Base-by-base conservation (phyloP, 2,113 vertebrate genomes). In the Lepus timidus region DNA sequence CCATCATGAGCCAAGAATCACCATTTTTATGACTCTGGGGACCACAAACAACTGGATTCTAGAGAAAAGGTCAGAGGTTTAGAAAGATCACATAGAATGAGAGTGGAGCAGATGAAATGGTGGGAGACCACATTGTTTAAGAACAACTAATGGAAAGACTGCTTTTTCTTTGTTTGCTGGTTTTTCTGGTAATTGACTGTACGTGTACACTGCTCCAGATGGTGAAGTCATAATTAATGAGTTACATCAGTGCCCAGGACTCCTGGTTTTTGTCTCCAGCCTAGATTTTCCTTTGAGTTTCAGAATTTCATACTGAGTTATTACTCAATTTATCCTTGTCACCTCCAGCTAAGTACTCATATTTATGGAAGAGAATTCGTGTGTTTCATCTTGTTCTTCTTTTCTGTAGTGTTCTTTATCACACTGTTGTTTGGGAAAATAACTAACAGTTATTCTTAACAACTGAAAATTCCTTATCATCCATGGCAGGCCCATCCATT, bases 241-340 rank as follows among this genome's bases (percentile, higher is more conserved):
- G 33, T 79, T 79, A 80, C 58, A 62, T 19, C 65, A 61, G 23
- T 55, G 17, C 55, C 33, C 36, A 33, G 11, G 27, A 90, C 29
- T 87, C 58, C 71, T 82, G 9, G 5, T 74, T 83, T 93, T 92
- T 92, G 51, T 78, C 64, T 90, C 76, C 39, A 82, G n/a, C 55
- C 39, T 82, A 55, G 36, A 70, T 51, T 87, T 87, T 88, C 33
- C 58, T 90, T 90, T 93, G 82, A 86, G 31, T 82, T 78, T 71
- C 62, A 78, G 29, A 87, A 6, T 3, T 2, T 74, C 74, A 73
- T 44, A 71, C 20, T 62, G 82, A 87, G 27, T 61, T 62, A 44
- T 62, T 73, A 70, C 73, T 93, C 51, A 78, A 23, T 68, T 65
- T 58, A 83, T 58, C 12, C 2, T 39, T 13, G 8, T 51, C 52